Evolutionary conservation across 1,140 invertebrate species (phyloP), one percentile per base, ranked within the genome.

Genomic region (Coenobita brevimanus): DNA sequence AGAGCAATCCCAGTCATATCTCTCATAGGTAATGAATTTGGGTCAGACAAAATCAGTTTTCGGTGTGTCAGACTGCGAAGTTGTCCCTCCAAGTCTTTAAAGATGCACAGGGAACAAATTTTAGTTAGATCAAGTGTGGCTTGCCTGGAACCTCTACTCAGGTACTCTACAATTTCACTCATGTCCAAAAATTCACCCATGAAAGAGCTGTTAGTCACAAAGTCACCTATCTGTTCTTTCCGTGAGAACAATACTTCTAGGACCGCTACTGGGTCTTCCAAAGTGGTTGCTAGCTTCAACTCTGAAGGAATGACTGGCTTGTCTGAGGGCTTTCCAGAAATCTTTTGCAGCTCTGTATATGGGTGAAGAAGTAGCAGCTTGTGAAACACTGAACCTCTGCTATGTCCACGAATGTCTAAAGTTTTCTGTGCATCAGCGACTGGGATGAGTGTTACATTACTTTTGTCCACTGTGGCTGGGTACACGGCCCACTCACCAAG

Each of bases 401-500:
- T 17, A 50, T 3, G 6, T 38, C n/a, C 27, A 21, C 8, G 2
- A 10, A 67, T 2, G 62, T 82, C 62, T 41, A 82, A 24, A 27
- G 64, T 30, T 41, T 43, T 36, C 60, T 38, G 67, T 17, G 79
- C 79, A 41, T 82, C n/a, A 15, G 15, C 3, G 2, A 69, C 41
- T 38, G 79, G 27, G 36, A 67, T 46, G 6, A 82, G n/a, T n/a
- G n/a, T n/a, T 41, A 10, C 64, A 10, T 46, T 41, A 10, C 13
- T n/a, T 0, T 57, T 36, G 36, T 24, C 27, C 2, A 62, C 21
- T 3, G 17, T 46, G 4, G 43, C 3, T 60, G 79, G 79, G 10
- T 82, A 82, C 36, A 82, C n/a, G 27, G 79, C 60, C 60, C 33
- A 82, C 4, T 82, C 43, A 24, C 79, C 79, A 10, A 82, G 62